These are phyloP conservation scores for Drosophila bocki DNA, from an alignment of 1,140 invertebrate species.

Conservation along the genomic window DNA sequence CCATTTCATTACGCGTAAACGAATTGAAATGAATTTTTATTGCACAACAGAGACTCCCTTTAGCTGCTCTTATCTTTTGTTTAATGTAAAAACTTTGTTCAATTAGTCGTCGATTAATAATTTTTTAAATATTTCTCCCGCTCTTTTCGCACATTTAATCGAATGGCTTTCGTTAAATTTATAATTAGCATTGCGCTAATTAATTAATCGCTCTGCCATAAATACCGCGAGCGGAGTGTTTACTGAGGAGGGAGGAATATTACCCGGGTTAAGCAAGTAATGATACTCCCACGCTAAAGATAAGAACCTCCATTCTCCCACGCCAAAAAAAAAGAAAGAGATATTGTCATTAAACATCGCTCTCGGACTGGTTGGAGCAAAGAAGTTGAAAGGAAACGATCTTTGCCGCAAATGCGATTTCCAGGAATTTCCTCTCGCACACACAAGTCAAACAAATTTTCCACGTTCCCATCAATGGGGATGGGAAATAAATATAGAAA, in stretches of 20 bases:
- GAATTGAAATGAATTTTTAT: constrained; percentile 84
- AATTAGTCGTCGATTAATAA: constrained; percentile 79
- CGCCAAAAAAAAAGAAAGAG: constrained; percentile 40
- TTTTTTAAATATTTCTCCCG: constrained; percentile 53
- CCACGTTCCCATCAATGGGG: constrained; percentile 65
- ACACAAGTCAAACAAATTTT: constrained; percentile 64
- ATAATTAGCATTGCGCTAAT: constrained; percentile 78
- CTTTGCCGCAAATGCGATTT: constrained; percentile 76
- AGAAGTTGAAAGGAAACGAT: constrained; percentile 67
- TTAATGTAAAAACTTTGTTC: constrained; percentile 82
- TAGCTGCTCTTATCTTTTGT: constrained; percentile 62
- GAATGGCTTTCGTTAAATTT: constrained; percentile 49
- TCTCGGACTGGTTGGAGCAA: constrained; percentile 29
- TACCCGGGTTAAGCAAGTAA: constrained; percentile 25
- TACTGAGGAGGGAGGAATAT: background rate
- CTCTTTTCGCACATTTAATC: constrained; percentile 59
- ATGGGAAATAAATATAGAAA: constrained; percentile 68
- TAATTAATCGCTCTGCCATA: constrained; percentile 67
- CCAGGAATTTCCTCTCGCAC: constrained; percentile 65
- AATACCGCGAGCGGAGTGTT: constrained; percentile 39
- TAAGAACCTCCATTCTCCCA: constrained; percentile 57
- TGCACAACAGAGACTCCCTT: constrained; percentile 62
- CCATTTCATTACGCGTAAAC: constrained; percentile 82
- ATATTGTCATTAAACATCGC: constrained; percentile 76
- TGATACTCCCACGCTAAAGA: constrained; percentile 45